These are phyloP conservation scores for Apotomis capreana DNA, from an alignment of 2,888 invertebrate species.

Conservation along the genomic window DNA sequence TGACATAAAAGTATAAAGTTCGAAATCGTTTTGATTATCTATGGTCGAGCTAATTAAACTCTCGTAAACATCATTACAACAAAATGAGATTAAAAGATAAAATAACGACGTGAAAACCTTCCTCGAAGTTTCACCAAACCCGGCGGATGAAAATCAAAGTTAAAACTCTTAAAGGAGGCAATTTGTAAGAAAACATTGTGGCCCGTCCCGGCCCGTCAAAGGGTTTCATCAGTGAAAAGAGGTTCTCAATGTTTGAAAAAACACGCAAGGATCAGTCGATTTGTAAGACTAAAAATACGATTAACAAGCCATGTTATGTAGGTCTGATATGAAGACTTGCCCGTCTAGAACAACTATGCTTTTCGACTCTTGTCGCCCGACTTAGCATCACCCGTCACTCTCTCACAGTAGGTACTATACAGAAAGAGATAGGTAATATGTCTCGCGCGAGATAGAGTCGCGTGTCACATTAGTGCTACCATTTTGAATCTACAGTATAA, in stretches of 20 bases:
- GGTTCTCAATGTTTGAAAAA: slow-evolving; percentile 17
- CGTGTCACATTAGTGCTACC: no score
- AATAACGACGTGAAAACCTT: slow-evolving; percentile 10
- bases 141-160: slow-evolving; percentile 27
- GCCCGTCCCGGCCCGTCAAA: slow-evolving; percentile 17
- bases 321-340: background rate
- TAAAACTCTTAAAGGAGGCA: slow-evolving; percentile 23
- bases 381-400: no score
- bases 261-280: slow-evolving; percentile 18
- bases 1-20: no score
- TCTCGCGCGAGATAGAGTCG: no score
- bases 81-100: slow-evolving; percentile 8
- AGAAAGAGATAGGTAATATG: no score
- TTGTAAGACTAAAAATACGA: slow-evolving; percentile 7
- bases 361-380: no score
- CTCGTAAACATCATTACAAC: background rate
- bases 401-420: no score
- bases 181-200: slow-evolving; percentile 33
- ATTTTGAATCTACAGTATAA: no score
- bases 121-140: slow-evolving; percentile 13
- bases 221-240: slow-evolving; percentile 12
- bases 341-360: no score
- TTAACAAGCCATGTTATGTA: background rate
- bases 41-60: background rate
- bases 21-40: background rate